Evolutionary conservation across 2,888 invertebrate genomes (phyloP).

Genomic region (Sericinus montela): DNA sequence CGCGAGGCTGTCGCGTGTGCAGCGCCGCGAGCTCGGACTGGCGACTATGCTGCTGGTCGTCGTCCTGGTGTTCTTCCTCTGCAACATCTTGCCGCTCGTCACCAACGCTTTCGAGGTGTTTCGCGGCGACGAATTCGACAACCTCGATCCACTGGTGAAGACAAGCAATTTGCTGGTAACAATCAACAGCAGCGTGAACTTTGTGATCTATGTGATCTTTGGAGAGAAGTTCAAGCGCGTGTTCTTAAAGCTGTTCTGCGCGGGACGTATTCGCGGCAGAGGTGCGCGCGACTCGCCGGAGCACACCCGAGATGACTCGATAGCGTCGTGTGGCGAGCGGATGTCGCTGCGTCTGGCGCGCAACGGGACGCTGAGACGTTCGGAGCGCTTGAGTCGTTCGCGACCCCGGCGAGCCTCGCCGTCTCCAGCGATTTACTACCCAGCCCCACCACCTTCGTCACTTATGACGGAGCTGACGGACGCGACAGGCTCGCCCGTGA

Average conservation of each 20-base stretch:
- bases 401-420: conserved; percentile 27
- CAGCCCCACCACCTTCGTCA: conserved; percentile 36
- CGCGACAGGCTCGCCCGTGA: conserved; percentile 28
- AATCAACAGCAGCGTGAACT: conserved; percentile 98
- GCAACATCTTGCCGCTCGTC: conserved; percentile 92
- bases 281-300: conserved; percentile 81
- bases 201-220: conserved; percentile 98
- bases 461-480: conserved; percentile 27
- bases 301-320: conserved; percentile 88
- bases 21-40: conserved; percentile 94
- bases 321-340: conserved; percentile 88
- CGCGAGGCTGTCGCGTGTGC: conserved; percentile 91
- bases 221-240: conserved; percentile 97
- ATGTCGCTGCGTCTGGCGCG: conserved; percentile 81
- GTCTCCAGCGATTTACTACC: conserved; percentile 58
- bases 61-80: conserved; percentile 95
- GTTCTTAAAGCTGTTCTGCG: conserved; percentile 89
- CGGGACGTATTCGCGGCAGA: conserved; percentile 74
- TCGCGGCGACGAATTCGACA: conserved; percentile 57
- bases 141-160: conserved; percentile 84
- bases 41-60: conserved; percentile 97
- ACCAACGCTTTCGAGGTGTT: conserved; percentile 93
- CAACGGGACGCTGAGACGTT: conserved; percentile 60
- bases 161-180: conserved; percentile 95
- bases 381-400: conserved; percentile 32